These are phyloP conservation scores for Apamea monoglypha DNA, from an alignment of 2,888 invertebrate species.

Conservation along the genomic window DNA sequence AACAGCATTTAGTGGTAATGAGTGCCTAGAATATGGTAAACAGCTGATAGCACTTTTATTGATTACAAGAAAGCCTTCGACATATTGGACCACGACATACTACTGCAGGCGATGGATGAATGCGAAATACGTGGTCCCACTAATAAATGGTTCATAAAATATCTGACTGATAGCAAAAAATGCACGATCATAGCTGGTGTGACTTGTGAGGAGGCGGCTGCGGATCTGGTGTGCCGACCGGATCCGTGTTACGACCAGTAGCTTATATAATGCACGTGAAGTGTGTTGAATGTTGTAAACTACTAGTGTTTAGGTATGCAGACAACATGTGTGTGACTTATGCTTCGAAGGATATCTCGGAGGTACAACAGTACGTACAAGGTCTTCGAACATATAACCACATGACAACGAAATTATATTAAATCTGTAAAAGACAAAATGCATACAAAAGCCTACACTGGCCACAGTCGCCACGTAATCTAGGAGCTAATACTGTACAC, in stretches of 20 bases:
- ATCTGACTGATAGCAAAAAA: constrained; percentile 10
- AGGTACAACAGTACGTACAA: too few species aligned
- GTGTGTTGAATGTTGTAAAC: constrained; percentile 6
- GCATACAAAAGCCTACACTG: background rate
- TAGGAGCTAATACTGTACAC: too few species aligned
- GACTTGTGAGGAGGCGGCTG: background rate
- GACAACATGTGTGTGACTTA: too few species aligned
- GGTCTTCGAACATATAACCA: too few species aligned
- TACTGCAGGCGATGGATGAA: constrained; percentile 23
- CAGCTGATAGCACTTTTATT: background rate
- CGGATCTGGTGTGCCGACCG: constrained; percentile 21
- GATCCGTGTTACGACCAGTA: constrained; percentile 13
- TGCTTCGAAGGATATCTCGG: too few species aligned
- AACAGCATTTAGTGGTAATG: background rate
- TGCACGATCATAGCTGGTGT: background rate
- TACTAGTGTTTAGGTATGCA: too few species aligned
- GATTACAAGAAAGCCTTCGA: constrained; percentile 20
- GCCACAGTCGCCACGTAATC: background rate
- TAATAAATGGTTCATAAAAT: constrained; percentile 14
- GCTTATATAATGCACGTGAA: constrained; percentile 9
- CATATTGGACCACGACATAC: constrained; percentile 6
- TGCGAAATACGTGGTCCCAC: constrained; percentile 25
- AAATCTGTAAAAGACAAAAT: background rate
- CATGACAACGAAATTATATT: too few species aligned
- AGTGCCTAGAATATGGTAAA: background rate